Percentiles rank a stretch among this genome's conserved stretches.
Conservation (phyloP, 2,888 invertebrate species). For the Pseudoips prasinana region DNA sequence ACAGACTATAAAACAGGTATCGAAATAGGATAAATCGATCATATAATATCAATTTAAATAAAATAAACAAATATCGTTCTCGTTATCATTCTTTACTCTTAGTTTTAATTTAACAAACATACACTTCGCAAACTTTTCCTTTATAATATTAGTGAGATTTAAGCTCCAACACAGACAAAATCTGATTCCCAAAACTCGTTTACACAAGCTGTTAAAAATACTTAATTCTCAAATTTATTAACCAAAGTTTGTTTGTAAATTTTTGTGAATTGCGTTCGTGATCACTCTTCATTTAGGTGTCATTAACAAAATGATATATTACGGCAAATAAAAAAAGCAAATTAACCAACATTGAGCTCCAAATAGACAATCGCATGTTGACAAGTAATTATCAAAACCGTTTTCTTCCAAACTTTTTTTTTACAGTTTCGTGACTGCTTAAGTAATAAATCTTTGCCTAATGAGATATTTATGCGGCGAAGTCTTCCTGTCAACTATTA, state of each 20-base stretch:
- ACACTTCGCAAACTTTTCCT: too few relatives aligned
- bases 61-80: too few relatives aligned
- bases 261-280: conserved; percentile 56
- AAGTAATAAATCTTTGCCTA: conserved; percentile 75
- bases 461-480: conserved; percentile 79
- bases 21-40: too few relatives aligned
- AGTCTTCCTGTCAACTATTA: conserved; percentile 72
- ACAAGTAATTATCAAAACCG: conserved; percentile 77
- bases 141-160: too few relatives aligned
- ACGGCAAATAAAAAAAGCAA: conserved; percentile 63
- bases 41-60: too few relatives aligned
- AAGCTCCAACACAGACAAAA: too few relatives aligned
- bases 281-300: conserved; percentile 69
- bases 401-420: conserved; percentile 72
- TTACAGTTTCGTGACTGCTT: conserved; percentile 73
- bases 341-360: conserved; percentile 60
- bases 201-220: conserved; percentile 20
- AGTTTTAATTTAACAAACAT: too few relatives aligned
- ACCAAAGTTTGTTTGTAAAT: conserved; percentile 36
- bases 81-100: too few relatives aligned
- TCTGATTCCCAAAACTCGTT: too few relatives aligned
- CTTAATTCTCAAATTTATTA: conserved; percentile 31
- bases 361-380: conserved; percentile 80
- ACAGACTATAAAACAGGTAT: too few relatives aligned
- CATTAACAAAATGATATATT: conserved; percentile 78